Conservation (phyloP, 2,113 vertebrate genomes). For the sheep (Ovis aries) region DNA sequence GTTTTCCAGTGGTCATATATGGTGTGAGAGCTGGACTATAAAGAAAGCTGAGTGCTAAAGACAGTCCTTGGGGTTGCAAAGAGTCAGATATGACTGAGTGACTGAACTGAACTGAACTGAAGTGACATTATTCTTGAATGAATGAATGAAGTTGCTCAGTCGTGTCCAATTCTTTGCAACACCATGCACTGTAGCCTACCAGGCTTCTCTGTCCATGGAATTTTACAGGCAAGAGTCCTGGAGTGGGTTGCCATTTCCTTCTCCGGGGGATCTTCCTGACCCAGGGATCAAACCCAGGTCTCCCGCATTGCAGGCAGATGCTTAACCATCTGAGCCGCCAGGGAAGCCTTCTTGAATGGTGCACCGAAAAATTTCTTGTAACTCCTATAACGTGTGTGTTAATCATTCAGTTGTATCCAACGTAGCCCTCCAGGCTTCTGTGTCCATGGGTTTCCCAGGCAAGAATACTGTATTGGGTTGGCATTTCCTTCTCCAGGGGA, state of each 20-base stretch:
- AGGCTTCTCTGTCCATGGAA: too few species aligned
- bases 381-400: not conserved
- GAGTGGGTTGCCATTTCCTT: too few species aligned
- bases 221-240: too few species aligned
- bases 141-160: too few species aligned
- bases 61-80: not conserved
- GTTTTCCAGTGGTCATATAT: not conserved
- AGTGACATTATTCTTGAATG: not conserved
- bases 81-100: not conserved
- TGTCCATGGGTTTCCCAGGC: not conserved
- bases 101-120: not conserved
- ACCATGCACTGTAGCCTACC: too few species aligned
- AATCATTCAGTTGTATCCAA: not conserved
- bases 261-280: too few species aligned
- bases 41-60: not conserved
- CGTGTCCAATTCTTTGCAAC: too few species aligned
- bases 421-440: accelerated
- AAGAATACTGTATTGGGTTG: not conserved
- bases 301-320: too few species aligned
- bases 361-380: not conserved
- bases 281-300: too few species aligned
- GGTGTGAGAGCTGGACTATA: not conserved
- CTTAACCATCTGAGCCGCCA: too few species aligned
- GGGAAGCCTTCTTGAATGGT: not conserved
- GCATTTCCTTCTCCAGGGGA: not conserved